A percentile compares a stretch with the other conserved stretches of the same genome.
These are phyloP conservation scores for Drosophila ambigua DNA, from an alignment of 1,140 invertebrate genomes.

Conservation along the genomic window DNA sequence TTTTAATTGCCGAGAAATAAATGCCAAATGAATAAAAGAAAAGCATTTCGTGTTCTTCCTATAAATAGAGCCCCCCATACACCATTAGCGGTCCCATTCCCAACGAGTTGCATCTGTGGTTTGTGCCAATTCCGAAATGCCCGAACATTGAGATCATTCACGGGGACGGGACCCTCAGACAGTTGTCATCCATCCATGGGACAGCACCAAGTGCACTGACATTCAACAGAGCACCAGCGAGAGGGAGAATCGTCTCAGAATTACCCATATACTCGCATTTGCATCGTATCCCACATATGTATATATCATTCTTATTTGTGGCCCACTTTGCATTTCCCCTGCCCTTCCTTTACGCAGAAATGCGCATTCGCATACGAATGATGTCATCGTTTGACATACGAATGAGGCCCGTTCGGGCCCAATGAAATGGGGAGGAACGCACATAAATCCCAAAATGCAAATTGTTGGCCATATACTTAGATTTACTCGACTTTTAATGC, in stretches of 20 bases:
- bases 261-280: slow-evolving; percentile 51
- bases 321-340: slow-evolving; percentile 59
- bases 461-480: slow-evolving; percentile 26
- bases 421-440: slow-evolving; percentile 6
- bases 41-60: slow-evolving; percentile 42
- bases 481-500: slow-evolving; percentile 60
- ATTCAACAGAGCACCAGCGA: slow-evolving; percentile 22
- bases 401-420: slow-evolving; percentile 12
- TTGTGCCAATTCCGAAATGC: slow-evolving; percentile 55
- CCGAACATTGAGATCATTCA: slow-evolving; percentile 68
- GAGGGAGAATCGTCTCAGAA: slow-evolving; percentile 49
- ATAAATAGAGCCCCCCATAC: slow-evolving; percentile 44
- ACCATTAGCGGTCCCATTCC: slow-evolving; percentile 18
- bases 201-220: slow-evolving; percentile 68
- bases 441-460: slow-evolving; percentile 31
- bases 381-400: slow-evolving; percentile 61
- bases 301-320: slow-evolving; percentile 12
- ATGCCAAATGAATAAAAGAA: slow-evolving; percentile 61
- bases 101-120: slow-evolving; percentile 28
- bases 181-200: slow-evolving; percentile 50
- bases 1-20: slow-evolving; percentile 67
- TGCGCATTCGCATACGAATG: slow-evolving; percentile 28
- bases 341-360: no score
- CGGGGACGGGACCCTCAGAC: neutral
- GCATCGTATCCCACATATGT: neutral